These are phyloP conservation scores for Lophotis ruficrista DNA, from an alignment of 2,113 vertebrate genomes.

Conservation along the genomic window DNA sequence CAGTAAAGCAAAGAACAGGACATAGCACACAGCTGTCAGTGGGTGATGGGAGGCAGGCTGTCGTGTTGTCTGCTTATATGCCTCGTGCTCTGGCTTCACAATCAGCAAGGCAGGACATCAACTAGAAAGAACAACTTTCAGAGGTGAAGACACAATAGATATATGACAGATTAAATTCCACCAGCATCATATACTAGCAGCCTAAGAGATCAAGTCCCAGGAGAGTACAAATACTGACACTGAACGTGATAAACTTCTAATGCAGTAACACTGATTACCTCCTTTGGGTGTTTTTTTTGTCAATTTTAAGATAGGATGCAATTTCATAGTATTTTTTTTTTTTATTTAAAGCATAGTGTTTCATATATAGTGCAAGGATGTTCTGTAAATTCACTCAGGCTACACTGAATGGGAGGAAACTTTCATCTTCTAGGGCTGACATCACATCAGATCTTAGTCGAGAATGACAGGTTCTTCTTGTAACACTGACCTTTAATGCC, in stretches of 20 bases:
- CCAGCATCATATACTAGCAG: background rate
- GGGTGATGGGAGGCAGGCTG: background rate
- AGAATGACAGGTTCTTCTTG: background rate
- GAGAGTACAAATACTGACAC: background rate
- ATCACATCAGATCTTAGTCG: background rate
- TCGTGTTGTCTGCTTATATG: background rate
- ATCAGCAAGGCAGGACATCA: background rate
- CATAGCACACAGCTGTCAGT: background rate
- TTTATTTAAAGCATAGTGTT: background rate
- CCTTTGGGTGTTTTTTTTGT: background rate
- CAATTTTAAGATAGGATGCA: background rate
- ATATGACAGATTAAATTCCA: background rate
- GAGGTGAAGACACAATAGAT: background rate
- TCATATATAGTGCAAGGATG: background rate
- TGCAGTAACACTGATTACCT: background rate
- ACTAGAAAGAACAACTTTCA: background rate
- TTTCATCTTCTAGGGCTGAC: background rate
- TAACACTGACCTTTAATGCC: background rate
- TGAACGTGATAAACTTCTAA: background rate
- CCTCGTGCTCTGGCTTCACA: background rate
- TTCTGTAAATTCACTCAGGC: background rate
- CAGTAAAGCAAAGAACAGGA: background rate
- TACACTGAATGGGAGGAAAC: background rate
- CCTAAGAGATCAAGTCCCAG: background rate
- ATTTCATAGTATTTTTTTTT: background rate